A percentile compares a stretch with the other conserved stretches of the same genome.
These are phyloP conservation scores for Pygoscelis antarcticus DNA, from an alignment of 2,113 vertebrate genomes.

Conservation along the genomic window DNA sequence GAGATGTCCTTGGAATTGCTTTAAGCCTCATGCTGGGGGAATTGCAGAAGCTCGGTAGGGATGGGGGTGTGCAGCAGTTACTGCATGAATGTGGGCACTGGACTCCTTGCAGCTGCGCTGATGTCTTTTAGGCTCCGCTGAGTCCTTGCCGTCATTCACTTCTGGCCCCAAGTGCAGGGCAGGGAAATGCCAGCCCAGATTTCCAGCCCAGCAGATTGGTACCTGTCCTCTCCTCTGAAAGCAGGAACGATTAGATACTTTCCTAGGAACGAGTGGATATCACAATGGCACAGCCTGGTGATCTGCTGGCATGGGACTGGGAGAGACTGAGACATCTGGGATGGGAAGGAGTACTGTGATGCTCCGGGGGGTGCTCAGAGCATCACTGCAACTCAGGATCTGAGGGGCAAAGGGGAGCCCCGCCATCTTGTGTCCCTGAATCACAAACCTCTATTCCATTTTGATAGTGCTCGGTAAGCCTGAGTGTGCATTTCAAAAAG, in stretches of 20 bases:
- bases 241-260: accelerated
- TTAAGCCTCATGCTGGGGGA: background rate
- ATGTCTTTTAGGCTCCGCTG: background rate
- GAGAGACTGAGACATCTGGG: background rate
- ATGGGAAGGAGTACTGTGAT: background rate
- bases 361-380: background rate
- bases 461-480: background rate
- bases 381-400: background rate
- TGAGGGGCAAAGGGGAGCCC: background rate
- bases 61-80: background rate
- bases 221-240: background rate
- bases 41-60: background rate
- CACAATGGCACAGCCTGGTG: background rate
- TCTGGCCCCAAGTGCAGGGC: background rate
- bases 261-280: background rate
- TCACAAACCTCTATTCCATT: background rate
- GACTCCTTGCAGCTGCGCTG: background rate
- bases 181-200: background rate
- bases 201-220: background rate
- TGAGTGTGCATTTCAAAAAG: background rate
- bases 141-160: background rate
- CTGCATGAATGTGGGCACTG: background rate
- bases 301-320: background rate
- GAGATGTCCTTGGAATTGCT: background rate
- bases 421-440: background rate